Conservation (phyloP, 2,113 vertebrate genomes). For the Cochlearius cochlearius region DNA sequence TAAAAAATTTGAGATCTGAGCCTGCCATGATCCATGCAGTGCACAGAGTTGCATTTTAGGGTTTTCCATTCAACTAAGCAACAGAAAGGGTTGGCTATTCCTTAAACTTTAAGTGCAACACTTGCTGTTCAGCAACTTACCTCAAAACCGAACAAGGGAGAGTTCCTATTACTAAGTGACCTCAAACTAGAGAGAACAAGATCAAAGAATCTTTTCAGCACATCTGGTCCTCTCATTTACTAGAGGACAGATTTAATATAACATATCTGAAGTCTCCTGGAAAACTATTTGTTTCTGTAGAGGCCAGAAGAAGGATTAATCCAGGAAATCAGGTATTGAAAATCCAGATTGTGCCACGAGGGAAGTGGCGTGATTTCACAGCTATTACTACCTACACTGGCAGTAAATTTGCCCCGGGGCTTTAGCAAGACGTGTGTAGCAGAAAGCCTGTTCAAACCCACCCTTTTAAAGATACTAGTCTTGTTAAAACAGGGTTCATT, state of each 20-base stretch:
- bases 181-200: neutral
- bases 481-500: neutral
- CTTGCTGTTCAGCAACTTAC: neutral
- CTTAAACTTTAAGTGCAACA: neutral
- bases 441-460: neutral
- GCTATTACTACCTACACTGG: neutral
- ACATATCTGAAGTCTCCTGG: neutral
- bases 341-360: neutral
- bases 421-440: neutral
- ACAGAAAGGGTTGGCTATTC: neutral
- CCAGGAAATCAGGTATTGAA: neutral
- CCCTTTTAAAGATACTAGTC: neutral
- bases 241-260: neutral
- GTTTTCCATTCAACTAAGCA: neutral
- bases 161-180: neutral
- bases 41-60: neutral
- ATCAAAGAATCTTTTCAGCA: neutral
- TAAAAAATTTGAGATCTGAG: neutral
- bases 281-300: neutral
- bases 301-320: neutral
- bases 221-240: neutral
- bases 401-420: neutral
- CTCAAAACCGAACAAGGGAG: neutral
- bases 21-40: accelerated
- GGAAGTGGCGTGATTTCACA: neutral